Evolutionary conservation across 2,797 vertebrate genomes (phyloP).

Genomic region (Intellagama lesueurii): DNA sequence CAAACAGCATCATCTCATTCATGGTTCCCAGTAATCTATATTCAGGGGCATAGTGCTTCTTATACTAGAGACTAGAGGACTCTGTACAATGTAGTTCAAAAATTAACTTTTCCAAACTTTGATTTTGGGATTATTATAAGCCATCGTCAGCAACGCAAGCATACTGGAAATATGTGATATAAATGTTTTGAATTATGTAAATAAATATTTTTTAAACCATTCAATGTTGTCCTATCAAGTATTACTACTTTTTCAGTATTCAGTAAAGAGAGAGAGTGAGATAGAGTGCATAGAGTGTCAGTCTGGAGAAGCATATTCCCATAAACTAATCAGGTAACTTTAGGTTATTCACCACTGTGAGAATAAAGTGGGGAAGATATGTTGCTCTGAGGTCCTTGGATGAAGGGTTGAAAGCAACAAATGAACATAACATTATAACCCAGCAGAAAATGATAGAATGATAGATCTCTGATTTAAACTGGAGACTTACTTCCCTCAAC

Average conservation of each 20-base stretch:
- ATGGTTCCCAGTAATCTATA: not conserved
- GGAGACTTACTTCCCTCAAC: slow-evolving; percentile 2
- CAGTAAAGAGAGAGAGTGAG: not conserved
- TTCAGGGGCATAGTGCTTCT: not conserved
- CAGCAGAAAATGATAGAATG: not conserved
- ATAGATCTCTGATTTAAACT: not conserved
- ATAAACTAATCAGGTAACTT: not conserved
- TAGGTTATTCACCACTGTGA: not conserved
- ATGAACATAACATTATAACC: not conserved
- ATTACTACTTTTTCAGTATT: not conserved
- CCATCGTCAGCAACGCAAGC: not conserved
- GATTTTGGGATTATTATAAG: not conserved
- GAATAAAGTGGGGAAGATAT: not conserved
- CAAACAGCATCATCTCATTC: too few species aligned
- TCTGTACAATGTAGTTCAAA: too few species aligned
- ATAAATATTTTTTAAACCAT: not conserved
- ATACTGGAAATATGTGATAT: not conserved
- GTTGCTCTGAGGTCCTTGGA: not conserved
- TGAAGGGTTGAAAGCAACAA: not conserved
- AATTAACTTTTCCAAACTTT: too few species aligned
- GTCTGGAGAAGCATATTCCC: not conserved
- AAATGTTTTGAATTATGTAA: not conserved
- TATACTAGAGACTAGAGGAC: not conserved
- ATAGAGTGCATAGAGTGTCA: not conserved
- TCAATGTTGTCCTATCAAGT: not conserved